Evolutionary conservation across 2,888 invertebrate species (phyloP), one percentile per base, ranked within the genome.

Genomic region (Caenorhabditis sinica): DNA sequence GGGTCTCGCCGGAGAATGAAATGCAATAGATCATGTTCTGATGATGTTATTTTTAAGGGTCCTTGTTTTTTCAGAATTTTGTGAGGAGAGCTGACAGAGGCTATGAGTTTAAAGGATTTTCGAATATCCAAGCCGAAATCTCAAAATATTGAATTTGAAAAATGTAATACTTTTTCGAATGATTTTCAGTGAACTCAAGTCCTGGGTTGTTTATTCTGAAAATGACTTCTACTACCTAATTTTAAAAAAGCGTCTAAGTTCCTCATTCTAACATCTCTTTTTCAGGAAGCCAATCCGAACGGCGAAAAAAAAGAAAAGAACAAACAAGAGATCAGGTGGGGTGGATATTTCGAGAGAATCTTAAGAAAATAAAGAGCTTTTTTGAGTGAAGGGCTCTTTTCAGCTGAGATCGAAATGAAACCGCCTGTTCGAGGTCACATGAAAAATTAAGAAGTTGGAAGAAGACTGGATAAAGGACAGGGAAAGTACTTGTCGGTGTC

Each of bases 311-410:
- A 40, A n/a, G n/a, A 15, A 56, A 51, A 69, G 17, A 33, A 56
- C 56, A 69, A 56, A 69, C 9, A 69, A 56, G 4, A 33, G 69
- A 69, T 69, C 69, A 69, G 56, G 69, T 69, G 68, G 36, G 60
- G 43, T 40, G 65, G 66, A 66, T 66, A 66, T 66, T 0, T 68
- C 33, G 68, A 68, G 51, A 17, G 36, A 51, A 68, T 66, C 63
- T 66, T 66, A 15, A 68, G 68, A 68, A 68, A 68, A 53, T 20
- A 68, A 68, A 51, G 51, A 68, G 23, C 28, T 65, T 65, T 17
- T 9, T 23, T 3, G 23, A 23, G 11, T 23, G 5, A 28, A 13
- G 17, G 45, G 36, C 40, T 36, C 23, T 68, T 68, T 68, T 53
- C 68, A 68, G 68, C 49, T 53, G 68, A 30, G 68, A 30, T 68